A percentile compares a stretch with the other conserved stretches of the same genome.
phyloP scores from a whole-genome alignment of 64 coral and sea anemone genomes.

The Actinia equina region DNA sequence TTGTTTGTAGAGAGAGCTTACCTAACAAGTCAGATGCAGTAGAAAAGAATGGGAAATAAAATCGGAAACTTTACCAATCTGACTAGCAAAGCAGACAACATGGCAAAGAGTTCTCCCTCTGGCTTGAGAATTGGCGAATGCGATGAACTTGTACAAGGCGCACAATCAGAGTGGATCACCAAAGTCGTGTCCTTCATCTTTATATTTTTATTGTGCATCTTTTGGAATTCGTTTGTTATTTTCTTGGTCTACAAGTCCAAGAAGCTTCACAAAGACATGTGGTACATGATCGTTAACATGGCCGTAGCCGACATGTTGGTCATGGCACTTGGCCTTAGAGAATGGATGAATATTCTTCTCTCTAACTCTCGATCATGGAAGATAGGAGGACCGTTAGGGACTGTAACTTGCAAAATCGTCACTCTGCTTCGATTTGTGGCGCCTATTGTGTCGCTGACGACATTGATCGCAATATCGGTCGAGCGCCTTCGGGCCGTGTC shows the following conservation, averaged over 20 bases:
- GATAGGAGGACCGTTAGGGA: neutral
- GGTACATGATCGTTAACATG: constrained; percentile 5
- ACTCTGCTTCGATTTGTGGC: neutral
- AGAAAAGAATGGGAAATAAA: neutral
- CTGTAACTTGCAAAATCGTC: neutral
- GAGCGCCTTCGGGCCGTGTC: neutral
- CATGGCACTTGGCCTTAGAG: neutral
- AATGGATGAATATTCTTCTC: constrained; percentile 3
- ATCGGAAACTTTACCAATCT: neutral
- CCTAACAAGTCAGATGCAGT: neutral
- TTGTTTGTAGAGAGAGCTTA: neutral
- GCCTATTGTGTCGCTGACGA: neutral
- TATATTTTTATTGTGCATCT: neutral
- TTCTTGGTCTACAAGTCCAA: neutral
- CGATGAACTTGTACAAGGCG: neutral
- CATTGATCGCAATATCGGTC: constrained; percentile 1
- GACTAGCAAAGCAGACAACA: neutral
- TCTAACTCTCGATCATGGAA: neutral
- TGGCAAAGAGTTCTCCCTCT: neutral
- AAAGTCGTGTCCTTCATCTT: neutral
- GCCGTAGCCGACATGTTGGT: constrained; percentile 1
- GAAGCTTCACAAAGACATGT: constrained; percentile 14
- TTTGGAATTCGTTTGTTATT: neutral
- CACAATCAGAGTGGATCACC: neutral
- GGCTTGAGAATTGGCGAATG: neutral